A percentile compares a stretch with the other conserved stretches of the same genome.
Conservation (phyloP, 1,140 invertebrate genomes). For the Adelges cooleyi region DNA sequence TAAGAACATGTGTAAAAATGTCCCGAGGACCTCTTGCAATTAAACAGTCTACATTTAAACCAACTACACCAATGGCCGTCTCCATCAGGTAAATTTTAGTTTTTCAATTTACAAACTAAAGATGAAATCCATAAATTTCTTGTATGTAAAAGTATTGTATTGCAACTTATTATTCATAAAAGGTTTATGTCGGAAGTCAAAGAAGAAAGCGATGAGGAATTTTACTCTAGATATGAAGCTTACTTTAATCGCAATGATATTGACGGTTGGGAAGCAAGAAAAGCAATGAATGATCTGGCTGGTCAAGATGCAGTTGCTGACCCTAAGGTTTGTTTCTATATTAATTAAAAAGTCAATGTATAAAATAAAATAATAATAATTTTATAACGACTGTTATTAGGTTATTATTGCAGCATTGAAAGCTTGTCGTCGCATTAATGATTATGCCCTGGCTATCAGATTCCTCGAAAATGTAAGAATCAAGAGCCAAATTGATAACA, state of each 20-base stretch:
- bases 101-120: neutral
- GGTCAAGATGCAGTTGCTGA: constrained; percentile 88
- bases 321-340: constrained; percentile 61
- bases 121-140: neutral
- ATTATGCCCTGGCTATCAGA: constrained; percentile 81
- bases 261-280: constrained; percentile 92
- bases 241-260: constrained; percentile 84
- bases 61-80: neutral
- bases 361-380: no score
- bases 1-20: neutral
- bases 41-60: neutral
- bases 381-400: neutral
- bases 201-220: constrained; percentile 53
- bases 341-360: no score
- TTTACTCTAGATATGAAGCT: constrained; percentile 63
- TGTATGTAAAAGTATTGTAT: no score
- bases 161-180: neutral
- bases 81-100: neutral
- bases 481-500: constrained; percentile 70
- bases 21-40: neutral
- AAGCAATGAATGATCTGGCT: constrained; percentile 64
- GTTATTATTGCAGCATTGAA: constrained; percentile 72
- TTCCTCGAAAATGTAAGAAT: constrained; percentile 84
- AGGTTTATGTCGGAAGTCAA: neutral
- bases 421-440: constrained; percentile 87